Conservation (phyloP, 2,113 vertebrate genomes). For the Austrofundulus limnaeus region DNA sequence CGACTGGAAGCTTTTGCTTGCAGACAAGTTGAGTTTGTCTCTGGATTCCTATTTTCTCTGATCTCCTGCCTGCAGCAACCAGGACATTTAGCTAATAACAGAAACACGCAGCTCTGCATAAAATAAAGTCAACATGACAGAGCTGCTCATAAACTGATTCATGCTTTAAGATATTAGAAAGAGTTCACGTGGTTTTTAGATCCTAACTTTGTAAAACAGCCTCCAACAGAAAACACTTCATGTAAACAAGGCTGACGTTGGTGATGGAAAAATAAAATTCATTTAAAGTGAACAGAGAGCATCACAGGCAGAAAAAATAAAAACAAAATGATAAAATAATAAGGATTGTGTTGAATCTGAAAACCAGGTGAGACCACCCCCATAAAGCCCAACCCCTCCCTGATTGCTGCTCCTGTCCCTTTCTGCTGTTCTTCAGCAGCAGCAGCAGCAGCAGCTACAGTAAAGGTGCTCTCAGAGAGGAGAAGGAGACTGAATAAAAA, state of each 20-base stretch:
- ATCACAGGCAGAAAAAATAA: slow-evolving; percentile 28
- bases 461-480: no score
- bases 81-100: slow-evolving; percentile 38
- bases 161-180: slow-evolving; percentile 24
- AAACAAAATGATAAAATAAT: no score
- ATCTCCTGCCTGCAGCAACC: slow-evolving; percentile 45
- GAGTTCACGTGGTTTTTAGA: slow-evolving; percentile 23
- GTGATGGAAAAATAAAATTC: slow-evolving; percentile 22
- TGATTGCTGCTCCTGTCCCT: no score
- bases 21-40: slow-evolving; percentile 25
- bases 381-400: no score
- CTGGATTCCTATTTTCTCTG: slow-evolving; percentile 26
- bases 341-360: no score
- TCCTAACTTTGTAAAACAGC: slow-evolving; percentile 31
- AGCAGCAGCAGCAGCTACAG: no score
- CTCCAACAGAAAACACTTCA: not conserved
- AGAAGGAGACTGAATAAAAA: no score
- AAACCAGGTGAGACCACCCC: no score
- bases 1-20: slow-evolving; percentile 23
- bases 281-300: slow-evolving; percentile 16
- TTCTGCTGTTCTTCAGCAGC: no score
- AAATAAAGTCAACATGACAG: slow-evolving; percentile 40
- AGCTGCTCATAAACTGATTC: slow-evolving; percentile 25
- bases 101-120: no score
- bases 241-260: slow-evolving; percentile 19